These are phyloP conservation scores for Tipula unca DNA, from an alignment of 2,888 invertebrate species.

Conservation along the genomic window DNA sequence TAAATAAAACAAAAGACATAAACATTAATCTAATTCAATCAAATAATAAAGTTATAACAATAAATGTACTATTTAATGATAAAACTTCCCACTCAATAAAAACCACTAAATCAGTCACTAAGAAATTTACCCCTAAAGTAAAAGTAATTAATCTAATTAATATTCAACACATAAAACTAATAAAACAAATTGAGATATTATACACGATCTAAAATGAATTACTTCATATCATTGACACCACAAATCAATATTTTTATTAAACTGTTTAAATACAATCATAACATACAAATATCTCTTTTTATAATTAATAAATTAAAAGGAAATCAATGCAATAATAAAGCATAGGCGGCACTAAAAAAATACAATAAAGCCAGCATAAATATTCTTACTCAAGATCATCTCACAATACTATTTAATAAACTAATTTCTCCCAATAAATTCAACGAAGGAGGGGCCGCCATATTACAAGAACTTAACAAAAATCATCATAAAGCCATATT, in stretches of 20 bases:
- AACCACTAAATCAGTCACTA: too few species aligned
- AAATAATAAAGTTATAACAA: too few species aligned
- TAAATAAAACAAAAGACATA: slow-evolving; percentile 54
- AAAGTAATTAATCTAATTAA: slow-evolving; percentile 40
- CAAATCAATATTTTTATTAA: slow-evolving; percentile 62
- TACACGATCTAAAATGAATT: slow-evolving; percentile 46
- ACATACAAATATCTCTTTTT: slow-evolving; percentile 45
- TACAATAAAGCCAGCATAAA: slow-evolving; percentile 48
- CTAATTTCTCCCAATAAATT: slow-evolving; percentile 60
- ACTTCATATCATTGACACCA: slow-evolving; percentile 50
- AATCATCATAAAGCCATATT: slow-evolving; percentile 55
- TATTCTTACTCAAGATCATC: slow-evolving; percentile 45
- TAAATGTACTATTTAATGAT: slow-evolving; percentile 45
- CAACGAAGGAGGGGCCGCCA: slow-evolving; percentile 56
- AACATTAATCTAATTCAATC: slow-evolving; percentile 55
- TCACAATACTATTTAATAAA: slow-evolving; percentile 51
- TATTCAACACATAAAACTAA: slow-evolving; percentile 46
- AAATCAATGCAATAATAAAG: slow-evolving; percentile 53
- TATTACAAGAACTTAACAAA: slow-evolving; percentile 54
- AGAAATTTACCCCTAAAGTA: slow-evolving; percentile 39
- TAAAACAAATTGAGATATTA: slow-evolving; percentile 46
- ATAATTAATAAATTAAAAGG: slow-evolving; percentile 55
- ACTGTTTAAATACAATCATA: slow-evolving; percentile 55
- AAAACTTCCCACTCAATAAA: slow-evolving; percentile 50
- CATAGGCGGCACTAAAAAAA: slow-evolving; percentile 58